Base-by-base conservation (phyloP, 2,113 vertebrate genomes). In the Neogale vison region DNA sequence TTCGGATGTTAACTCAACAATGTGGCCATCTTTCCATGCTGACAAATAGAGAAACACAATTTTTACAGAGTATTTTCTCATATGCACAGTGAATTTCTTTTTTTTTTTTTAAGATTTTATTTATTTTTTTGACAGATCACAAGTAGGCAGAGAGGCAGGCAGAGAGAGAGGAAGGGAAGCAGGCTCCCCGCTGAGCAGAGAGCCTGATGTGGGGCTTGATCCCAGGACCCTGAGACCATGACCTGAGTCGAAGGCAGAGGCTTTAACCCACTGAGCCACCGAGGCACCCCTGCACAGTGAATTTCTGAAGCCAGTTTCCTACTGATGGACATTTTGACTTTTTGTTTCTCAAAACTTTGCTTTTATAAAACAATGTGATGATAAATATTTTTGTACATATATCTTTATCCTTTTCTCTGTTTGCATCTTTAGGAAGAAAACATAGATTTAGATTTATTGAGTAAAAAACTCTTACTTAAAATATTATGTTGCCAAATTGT, bases 241-340 rank as follows among this genome's bases (percentile, higher is more conserved):
- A 42, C 42, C 42, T 42, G 42, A 42, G 42, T 5, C 42, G 42
- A 42, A 42, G 42, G 42, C 42, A 42, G 42, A 42, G 42, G 42
- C 42, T 42, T 42, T 42, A 42, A 42, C 4, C 42, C 4, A 42
- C 42, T 42, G 42, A 42, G 42, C 42, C 42, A 42, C 42, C 4
- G 4, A 42, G 42, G 42, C 6, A 5, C 42, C 42, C 42, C 42
- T 39, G 18, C 13, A 0, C 34, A 17, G 11, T 81, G 85, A 67
- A 76, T 71, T 93, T 96, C 85, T 96, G 67, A 93, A 90, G 45
- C 84, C 23, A 76, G 34, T 59, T 34, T 90, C 57, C n/a, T 20
- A 45, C 39, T 93, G 71, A 86, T 61, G 3, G 67, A 6, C 57
- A 87, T 83, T 89, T 42, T 79, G 31, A 14, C 29, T 76, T 90